Conservation (phyloP, 2,113 vertebrate genomes). For the Nyctereutes procyonoides region DNA sequence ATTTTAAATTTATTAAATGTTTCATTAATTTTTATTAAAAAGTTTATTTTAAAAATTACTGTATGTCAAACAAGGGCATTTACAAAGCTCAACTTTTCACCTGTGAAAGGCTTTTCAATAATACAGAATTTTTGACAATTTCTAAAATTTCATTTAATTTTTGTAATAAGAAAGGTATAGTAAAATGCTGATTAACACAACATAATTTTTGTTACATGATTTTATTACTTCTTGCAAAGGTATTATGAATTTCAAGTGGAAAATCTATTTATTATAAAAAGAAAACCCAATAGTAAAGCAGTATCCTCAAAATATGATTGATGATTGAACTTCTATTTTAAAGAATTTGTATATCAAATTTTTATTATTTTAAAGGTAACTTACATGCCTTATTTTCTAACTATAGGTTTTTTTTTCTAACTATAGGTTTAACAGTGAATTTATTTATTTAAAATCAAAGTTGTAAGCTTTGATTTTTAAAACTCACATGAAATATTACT, state of each 20-base stretch:
- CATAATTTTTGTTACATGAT: constrained; percentile 17
- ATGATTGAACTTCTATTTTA: neutral
- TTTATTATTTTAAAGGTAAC: constrained; percentile 40
- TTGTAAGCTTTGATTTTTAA: constrained; percentile 23
- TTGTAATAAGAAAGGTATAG: neutral
- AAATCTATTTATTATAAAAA: constrained; percentile 19
- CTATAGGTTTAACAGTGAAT: neutral
- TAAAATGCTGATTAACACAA: neutral
- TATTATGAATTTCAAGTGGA: constrained; percentile 12
- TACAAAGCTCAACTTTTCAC: neutral
- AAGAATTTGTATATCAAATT: neutral
- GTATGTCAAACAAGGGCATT: neutral
- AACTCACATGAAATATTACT: neutral
- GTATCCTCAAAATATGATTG: constrained; percentile 22
- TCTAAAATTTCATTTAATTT: constrained; percentile 29
- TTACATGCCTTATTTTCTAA: neutral
- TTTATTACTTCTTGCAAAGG: constrained; percentile 14
- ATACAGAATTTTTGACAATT: neutral
- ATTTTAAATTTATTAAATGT: neutral
- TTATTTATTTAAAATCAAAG: neutral
- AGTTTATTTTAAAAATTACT: neutral
- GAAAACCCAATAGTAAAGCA: neutral
- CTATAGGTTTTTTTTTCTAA: neutral
- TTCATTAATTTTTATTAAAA: neutral
- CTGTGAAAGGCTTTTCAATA: neutral